Evolutionary conservation across 2,113 vertebrate species (phyloP), one percentile per base, ranked within the genome.

Genomic region (Clinocottus analis): DNA sequence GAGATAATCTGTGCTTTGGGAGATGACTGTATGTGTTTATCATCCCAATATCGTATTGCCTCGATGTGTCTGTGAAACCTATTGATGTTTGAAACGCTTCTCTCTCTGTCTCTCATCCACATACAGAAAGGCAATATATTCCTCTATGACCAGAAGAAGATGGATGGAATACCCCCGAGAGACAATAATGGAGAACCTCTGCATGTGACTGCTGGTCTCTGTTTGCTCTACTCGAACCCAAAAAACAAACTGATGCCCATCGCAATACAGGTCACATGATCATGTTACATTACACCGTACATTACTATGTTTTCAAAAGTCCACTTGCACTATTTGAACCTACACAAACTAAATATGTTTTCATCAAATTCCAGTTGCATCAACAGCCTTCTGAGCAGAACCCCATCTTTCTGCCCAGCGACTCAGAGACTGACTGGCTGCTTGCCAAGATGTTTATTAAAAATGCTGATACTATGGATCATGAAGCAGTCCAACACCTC

Each of bases 91-190:
- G 29, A 31, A 31, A 31, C 29, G 4, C 23, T 51, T 27, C 17
- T 0, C n/a, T n/a, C 4, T 27, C 5, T 5, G 0, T 51, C 10
- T 74, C 53, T 60, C 45, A 61, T 6, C 72, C 17, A 7, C 10
- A 27, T 12, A 35, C 84, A 97, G 96, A 93, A 92, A 68, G 96
- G 95, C 6, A 95, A 95, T 31, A 90, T 96, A 49, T 97, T 95
- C 89, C 82, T 31, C 29, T 31, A 2, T 31, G 29, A 31, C 29
- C 2, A 3, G 29, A 31, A 31, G 29, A 31, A 31, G 29, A 31
- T 31, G 29, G 29, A 31, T 31, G 29, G 29, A 31, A 31, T 31
- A 2, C 29, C 29, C 29, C 29, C 29, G 29, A 31, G 29, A 31
- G 29, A 2, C 29, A 3, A 31, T 31, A 4, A 31, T 31, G 29